Evolutionary conservation across 2,888 invertebrate genomes (phyloP), one percentile per base, ranked within the genome.

Genomic region (Coenonympha arcania): DNA sequence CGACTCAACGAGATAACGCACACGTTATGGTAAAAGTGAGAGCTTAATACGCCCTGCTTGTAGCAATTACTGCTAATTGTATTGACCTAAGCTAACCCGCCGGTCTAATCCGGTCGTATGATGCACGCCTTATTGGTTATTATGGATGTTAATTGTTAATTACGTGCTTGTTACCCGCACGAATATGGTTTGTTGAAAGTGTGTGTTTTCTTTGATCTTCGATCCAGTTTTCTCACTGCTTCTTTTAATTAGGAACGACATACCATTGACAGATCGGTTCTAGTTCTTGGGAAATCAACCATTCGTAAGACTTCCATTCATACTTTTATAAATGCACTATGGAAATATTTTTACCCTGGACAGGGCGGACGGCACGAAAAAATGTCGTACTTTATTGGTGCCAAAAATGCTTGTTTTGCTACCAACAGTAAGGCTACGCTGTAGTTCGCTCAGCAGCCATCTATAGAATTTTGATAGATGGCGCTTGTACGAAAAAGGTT

Each of bases 1-100:
- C 28, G 42, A 50, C 52, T 59, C 64, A 57, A 52, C 52, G 55
- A 58, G 55, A 54, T 57, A 56, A 62, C 57, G 54, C 52, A 49
- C 52, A 58, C 55, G 54, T 57, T 62, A 59, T 61, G 62, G 63
- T 66, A 66, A 65, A 73, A 69, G 65, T 64, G 62, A 67, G 66
- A 61, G 70, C 74, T 75, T 74, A 74, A 73, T 73, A 67, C 73
- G 69, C 73, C 68, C 71, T 66, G 54, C 51, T 66, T 64, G 60
- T 64, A 64, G 68, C 79, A 83, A 84, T 84, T 83, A 82, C 63
- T 60, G 57, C 67, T 84, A 84, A 85, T 84, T 83, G 75, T 79
- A 82, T 84, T 84, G 84, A 84, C 84, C 84, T 79, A 77, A 81
- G 76, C 76, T 75, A 77, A 84, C 84, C 81, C 80, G 69, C 50